phyloP scores from a whole-genome alignment of 2,888 invertebrate genomes.

The Nomada goodeniana region DNA sequence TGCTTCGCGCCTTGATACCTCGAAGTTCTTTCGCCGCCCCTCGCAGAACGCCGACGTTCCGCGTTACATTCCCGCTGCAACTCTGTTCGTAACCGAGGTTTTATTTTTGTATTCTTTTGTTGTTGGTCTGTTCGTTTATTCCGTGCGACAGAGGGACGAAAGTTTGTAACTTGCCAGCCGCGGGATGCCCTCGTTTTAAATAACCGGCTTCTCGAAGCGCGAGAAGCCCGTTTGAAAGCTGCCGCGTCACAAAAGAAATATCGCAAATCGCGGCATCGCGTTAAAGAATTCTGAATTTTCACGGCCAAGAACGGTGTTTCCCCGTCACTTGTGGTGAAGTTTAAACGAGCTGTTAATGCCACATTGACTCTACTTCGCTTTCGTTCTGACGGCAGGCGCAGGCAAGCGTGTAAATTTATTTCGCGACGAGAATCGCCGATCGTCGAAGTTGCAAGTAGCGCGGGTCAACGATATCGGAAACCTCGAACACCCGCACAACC shows the following conservation, averaged over 20 bases:
- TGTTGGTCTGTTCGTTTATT: background rate
- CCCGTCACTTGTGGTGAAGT: slow-evolving; percentile 47
- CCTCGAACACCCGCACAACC: too few species aligned
- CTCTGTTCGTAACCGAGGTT: too few species aligned
- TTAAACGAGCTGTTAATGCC: slow-evolving; percentile 56
- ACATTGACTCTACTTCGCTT: background rate
- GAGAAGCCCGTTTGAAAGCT: background rate
- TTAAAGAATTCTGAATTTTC: slow-evolving; percentile 5
- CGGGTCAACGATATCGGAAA: too few species aligned
- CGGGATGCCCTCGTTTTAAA: background rate
- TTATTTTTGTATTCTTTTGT: too few species aligned
- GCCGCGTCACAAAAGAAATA: background rate
- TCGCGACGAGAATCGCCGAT: too few species aligned
- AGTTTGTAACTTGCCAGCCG: background rate
- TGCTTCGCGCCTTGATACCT: slow-evolving; percentile 20
- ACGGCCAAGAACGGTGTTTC: slow-evolving; percentile 16
- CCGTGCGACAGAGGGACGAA: background rate
- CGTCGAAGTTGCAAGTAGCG: background rate
- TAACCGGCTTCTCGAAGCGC: background rate
- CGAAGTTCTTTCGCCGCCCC: too few species aligned
- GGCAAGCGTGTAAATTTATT: too few species aligned
- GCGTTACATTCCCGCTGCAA: too few species aligned
- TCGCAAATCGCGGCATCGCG: background rate
- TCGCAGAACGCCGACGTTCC: too few species aligned
- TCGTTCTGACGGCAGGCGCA: slow-evolving; percentile 13